phyloP scores from a whole-genome alignment of 2,888 invertebrate genomes.

The Eristalis arbustorum region DNA sequence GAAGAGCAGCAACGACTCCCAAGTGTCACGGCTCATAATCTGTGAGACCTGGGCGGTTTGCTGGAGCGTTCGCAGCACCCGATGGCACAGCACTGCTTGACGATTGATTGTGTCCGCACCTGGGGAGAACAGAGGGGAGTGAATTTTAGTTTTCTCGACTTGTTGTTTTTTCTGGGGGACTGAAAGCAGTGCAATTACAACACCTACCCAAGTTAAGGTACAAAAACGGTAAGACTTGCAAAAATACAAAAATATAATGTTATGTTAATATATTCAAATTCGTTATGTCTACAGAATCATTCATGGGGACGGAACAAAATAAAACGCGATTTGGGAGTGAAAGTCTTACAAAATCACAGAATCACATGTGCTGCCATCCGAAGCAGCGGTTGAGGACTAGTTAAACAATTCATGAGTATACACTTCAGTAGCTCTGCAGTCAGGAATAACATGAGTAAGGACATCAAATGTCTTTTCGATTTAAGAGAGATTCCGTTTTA shows the following conservation, averaged over 20 bases:
- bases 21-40: slow-evolving; percentile 90
- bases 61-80: slow-evolving; percentile 92
- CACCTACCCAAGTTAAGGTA: slow-evolving; percentile 92
- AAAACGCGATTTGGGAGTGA: neutral
- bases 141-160: neutral
- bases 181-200: neutral
- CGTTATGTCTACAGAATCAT: neutral
- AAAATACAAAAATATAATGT: slow-evolving; percentile 77
- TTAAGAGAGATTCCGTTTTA: too few species aligned
- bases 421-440: too few species aligned
- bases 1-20: slow-evolving; percentile 93
- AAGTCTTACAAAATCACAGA: neutral
- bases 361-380: too few species aligned
- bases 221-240: slow-evolving; percentile 94
- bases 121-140: slow-evolving; percentile 76
- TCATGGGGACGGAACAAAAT: neutral
- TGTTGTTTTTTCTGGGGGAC: neutral
- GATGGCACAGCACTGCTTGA: slow-evolving; percentile 95
- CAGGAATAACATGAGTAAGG: too few species aligned
- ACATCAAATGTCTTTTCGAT: too few species aligned
- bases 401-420: too few species aligned
- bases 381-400: too few species aligned
- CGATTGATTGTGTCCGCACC: slow-evolving; percentile 94
- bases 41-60: slow-evolving; percentile 89
- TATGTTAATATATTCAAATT: slow-evolving; percentile 23